These are phyloP conservation scores for Drosophila chauvacae DNA, from an alignment of 1,140 invertebrate genomes.

Conservation along the genomic window DNA sequence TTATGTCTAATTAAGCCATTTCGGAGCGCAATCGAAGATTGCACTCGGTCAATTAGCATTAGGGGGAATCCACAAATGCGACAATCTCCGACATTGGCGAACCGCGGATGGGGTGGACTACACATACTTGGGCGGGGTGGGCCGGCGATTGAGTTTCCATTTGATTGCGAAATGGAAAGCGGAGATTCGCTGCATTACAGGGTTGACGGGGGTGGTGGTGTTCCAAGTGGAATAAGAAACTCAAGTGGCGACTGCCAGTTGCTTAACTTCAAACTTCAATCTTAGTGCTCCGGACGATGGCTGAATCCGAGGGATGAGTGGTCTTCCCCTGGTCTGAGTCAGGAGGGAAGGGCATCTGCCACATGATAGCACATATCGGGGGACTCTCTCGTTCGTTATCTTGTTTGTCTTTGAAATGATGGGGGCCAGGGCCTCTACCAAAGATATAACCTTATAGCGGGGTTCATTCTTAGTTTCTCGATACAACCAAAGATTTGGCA, in stretches of 20 bases:
- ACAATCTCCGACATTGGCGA: conserved; percentile 68
- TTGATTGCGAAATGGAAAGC: conserved; percentile 74
- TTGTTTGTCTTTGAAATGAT: conserved; percentile 27
- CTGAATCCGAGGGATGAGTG: conserved; percentile 38
- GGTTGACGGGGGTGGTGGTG: conserved; percentile 11
- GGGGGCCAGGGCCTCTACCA: neutral
- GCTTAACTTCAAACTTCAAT: conserved; percentile 30
- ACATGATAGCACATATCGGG: conserved; percentile 21
- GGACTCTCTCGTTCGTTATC: conserved; percentile 1
- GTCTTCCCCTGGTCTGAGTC: conserved; percentile 39
- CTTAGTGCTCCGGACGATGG: neutral
- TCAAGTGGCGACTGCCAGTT: conserved; percentile 45
- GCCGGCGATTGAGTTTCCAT: conserved; percentile 64
- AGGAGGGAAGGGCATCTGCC: conserved; percentile 39
- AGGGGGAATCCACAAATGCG: conserved; percentile 33
- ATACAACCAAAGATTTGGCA: neutral
- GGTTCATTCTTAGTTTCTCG: neutral
- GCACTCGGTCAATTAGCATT: conserved; percentile 48
- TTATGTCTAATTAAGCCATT: conserved; percentile 74
- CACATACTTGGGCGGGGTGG: neutral
- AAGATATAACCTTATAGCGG: neutral
- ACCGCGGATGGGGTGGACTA: conserved; percentile 4
- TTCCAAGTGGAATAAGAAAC: conserved; percentile 22
- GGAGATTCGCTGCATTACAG: conserved; percentile 46
- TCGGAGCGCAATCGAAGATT: conserved; percentile 54